Base-by-base conservation (phyloP, 2,888 invertebrate species). In the Drosophila mettleri region DNA sequence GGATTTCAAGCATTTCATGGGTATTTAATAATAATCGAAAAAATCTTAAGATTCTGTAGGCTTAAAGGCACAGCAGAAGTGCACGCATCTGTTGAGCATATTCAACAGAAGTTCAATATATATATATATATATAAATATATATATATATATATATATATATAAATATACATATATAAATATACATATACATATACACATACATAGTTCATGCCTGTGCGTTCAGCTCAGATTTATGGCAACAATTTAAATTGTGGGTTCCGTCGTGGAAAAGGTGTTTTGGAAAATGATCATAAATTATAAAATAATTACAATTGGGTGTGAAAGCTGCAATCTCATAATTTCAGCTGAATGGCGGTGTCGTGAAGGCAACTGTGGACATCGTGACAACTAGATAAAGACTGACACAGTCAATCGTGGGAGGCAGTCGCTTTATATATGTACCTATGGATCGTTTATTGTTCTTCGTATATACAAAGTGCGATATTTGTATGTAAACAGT, bases 211-310 rank as follows among this genome's bases (percentile, higher is more conserved):
- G 10, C 34, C 16, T 27, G 20, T 61, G 31, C 18, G 18, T 22
- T 48, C 10, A 9, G 24, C 29, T 36, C 29, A 33, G 38, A 39
- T 58, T 53, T 46, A 49, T 49, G 12, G 53, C 39, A 16, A 22
- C 54, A 31, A 8, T 27, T 51, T 54, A 45, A 53, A 53, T 57
- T 57, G 52, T 18, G 12, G 31, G 48, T n/a, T 46, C 12, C n/a
- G 10, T 22, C 8, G 20, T 18, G 41, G 24, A 34, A 66, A 59
- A 74, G 73, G 78, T 74, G 74, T 45, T 72, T 72, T 59, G 52
- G 55, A 24, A 61, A 58, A 55, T 54, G 20, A 72, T 34, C 53
- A 61, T 66, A 72, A 62, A 59, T 62, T 76, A 59, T 48, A 18
- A 38, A 34, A 36, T 66, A 58, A 76, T 66, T 54, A 41, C 41